phyloP scores from a whole-genome alignment of 2,888 invertebrate genomes.

The Hirtodrosophila alboralis region DNA sequence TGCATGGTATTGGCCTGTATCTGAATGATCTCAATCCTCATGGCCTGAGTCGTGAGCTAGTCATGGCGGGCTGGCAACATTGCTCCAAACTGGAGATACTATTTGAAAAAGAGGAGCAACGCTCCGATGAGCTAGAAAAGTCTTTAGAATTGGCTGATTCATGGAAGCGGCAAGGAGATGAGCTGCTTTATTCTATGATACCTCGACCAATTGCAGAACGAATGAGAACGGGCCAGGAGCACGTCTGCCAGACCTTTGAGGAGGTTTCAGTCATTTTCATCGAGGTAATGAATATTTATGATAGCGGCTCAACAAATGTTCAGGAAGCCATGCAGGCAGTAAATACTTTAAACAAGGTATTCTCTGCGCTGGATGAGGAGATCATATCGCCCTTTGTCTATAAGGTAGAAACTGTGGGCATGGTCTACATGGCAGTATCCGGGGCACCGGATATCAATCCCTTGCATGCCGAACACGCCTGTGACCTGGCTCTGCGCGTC shows the following conservation, averaged over 20 bases:
- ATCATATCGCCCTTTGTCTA: conserved; percentile 94
- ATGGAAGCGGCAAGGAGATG: conserved; percentile 94
- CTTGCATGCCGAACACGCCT: conserved; percentile 90
- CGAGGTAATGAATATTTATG: conserved; percentile 82
- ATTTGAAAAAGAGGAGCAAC: conserved; percentile 92
- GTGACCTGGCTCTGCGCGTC: conserved; percentile 91
- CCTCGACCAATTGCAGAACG: conserved; percentile 93
- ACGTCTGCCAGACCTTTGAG: conserved; percentile 90
- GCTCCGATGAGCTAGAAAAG: conserved; percentile 91
- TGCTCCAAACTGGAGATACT: conserved; percentile 91
- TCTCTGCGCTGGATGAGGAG: conserved; percentile 92
- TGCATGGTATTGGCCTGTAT: conserved; percentile 91
- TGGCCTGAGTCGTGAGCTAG: conserved; percentile 92
- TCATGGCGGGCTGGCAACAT: conserved; percentile 93
- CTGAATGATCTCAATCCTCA: conserved; percentile 95
- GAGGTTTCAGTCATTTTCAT: conserved; percentile 84
- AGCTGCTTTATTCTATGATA: conserved; percentile 95
- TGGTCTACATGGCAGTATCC: conserved; percentile 95
- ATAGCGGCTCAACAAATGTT: conserved; percentile 78
- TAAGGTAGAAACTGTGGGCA: conserved; percentile 97
- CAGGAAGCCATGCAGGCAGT: conserved; percentile 91
- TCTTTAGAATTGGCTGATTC: conserved; percentile 91
- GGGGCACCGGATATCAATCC: conserved; percentile 92
- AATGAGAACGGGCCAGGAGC: conserved; percentile 90
- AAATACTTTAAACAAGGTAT: conserved; percentile 93